A percentile compares a stretch with the other conserved stretches of the same genome.
Evolutionary conservation across 2,888 invertebrate species (phyloP).

Genomic region (Leucophora obtusa): DNA sequence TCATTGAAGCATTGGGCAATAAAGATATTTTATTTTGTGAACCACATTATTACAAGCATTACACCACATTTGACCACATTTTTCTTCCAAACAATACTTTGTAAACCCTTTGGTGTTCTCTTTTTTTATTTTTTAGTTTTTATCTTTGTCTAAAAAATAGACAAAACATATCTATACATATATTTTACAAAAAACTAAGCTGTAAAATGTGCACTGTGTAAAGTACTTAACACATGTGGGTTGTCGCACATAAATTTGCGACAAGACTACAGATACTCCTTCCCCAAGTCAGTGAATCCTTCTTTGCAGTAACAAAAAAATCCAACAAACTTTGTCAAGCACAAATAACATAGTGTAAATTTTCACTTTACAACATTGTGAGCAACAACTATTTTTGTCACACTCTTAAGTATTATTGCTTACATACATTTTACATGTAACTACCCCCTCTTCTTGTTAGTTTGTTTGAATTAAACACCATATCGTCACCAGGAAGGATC

Average conservation of each 20-base stretch:
- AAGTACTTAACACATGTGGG: slow-evolving; percentile 64
- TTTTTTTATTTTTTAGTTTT: slow-evolving; percentile 31
- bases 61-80: slow-evolving; percentile 72
- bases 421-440: slow-evolving; percentile 32
- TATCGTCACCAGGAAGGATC: slow-evolving; percentile 29
- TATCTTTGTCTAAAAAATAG: slow-evolving; percentile 54
- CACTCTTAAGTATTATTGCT: slow-evolving; percentile 23
- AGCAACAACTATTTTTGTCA: slow-evolving; percentile 65
- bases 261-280: slow-evolving; percentile 17
- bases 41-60: slow-evolving; percentile 65
- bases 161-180: slow-evolving; percentile 40
- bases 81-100: slow-evolving; percentile 38
- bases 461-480: too few relatives aligned
- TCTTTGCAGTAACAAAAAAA: neutral
- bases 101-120: slow-evolving; percentile 53
- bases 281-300: neutral
- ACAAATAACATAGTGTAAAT: slow-evolving; percentile 73
- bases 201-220: slow-evolving; percentile 65
- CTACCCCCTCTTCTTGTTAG: neutral
- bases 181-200: slow-evolving; percentile 66
- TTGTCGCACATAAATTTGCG: slow-evolving; percentile 64
- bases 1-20: slow-evolving; percentile 63
- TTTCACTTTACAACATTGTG: slow-evolving; percentile 65
- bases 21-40: slow-evolving; percentile 61
- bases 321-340: slow-evolving; percentile 72